Evolutionary conservation across 2,113 vertebrate species (phyloP), one percentile per base, ranked within the genome.

Genomic region (Mobula birostris): DNA sequence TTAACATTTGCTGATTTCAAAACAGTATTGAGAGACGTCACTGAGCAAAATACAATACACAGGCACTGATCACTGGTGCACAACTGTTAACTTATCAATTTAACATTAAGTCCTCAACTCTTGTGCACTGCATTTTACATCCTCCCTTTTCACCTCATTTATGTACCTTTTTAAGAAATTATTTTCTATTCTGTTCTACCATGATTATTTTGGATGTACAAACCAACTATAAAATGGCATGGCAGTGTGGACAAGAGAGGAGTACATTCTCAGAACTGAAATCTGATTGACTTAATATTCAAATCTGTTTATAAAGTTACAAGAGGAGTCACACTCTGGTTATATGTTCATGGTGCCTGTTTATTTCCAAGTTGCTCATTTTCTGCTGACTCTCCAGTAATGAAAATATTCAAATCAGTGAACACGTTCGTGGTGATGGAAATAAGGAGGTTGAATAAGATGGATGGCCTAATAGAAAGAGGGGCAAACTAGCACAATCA

Each of bases 341-440:
- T n/a, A 32, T 29, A 63, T 63, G 58, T 29, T 29, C 83, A 61
- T 58, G 24, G 82, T 85, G 82, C 56, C 21, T 12, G 17, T n/a
- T 88, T 88, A 88, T 63, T 63, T 88, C 58, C 27, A 88, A 63
- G 27, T 87, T 87, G 61, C 56, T n/a, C 61, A 66, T 85, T 85
- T 63, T 66, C 58, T 88, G 61, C 5, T 5, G 85, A n/a, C n/a
- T 29, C 61, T 66, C 5, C 17, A 61, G 32, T 88, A 66, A 17
- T 58, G 8, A 58, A 48, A 40, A 21, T 19, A 48, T 80, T 14
- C 48, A 82, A 82, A 19, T 21, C 19, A 19, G 0, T 58, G 58
- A 85, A 58, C 8, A 58, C 12, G 19, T 85, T 7, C 24, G 58
- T 11, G 27, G 24, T 27, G 21, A 12, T 56, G 12, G 48, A 29